These are phyloP conservation scores for Pachydiplax longipennis DNA, from an alignment of 2,888 invertebrate genomes.

Conservation along the genomic window DNA sequence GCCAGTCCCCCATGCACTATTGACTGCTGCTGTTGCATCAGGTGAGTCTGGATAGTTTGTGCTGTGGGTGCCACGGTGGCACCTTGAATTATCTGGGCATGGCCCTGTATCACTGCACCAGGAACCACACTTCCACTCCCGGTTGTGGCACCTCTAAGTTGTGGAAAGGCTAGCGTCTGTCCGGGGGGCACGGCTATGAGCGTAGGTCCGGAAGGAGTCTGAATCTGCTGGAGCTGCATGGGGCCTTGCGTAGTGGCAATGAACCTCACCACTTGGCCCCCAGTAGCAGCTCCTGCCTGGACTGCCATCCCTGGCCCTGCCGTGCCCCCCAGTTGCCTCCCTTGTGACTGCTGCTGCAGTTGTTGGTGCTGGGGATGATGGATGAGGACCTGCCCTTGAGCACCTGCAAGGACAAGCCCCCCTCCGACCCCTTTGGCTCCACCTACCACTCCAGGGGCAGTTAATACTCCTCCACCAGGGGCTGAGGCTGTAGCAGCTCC, in stretches of 20 bases:
- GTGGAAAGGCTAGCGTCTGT: constrained; percentile 51
- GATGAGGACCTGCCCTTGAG: constrained; percentile 43
- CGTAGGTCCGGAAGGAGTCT: constrained; percentile 62
- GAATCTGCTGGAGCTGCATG: constrained; percentile 62
- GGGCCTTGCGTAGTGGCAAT: constrained; percentile 55
- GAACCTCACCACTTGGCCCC: constrained; percentile 55
- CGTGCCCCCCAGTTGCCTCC: constrained; percentile 34
- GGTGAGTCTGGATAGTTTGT: constrained; percentile 32
- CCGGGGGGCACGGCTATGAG: constrained; percentile 59
- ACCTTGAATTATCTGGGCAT: constrained; percentile 25
- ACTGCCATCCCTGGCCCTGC: constrained; percentile 35
- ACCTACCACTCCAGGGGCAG: constrained; percentile 14
- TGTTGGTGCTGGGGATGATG: constrained; percentile 28
- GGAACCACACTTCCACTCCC: constrained; percentile 2
- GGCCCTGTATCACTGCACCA: neutral
- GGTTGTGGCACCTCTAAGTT: constrained; percentile 48
- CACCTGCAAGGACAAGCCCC: constrained; percentile 22
- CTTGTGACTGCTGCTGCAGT: constrained; percentile 38
- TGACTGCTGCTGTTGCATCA: constrained; percentile 46
- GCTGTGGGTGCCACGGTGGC: constrained; percentile 42
- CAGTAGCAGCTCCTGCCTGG: constrained; percentile 45
- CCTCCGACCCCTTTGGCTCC: constrained; percentile 22
- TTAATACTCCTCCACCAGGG: constrained; percentile 51
- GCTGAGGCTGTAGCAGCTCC: constrained; percentile 53
- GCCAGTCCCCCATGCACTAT: constrained; percentile 31